These are phyloP conservation scores for Antennarius maculatus DNA, from an alignment of 2,797 vertebrate species.

Conservation along the genomic window DNA sequence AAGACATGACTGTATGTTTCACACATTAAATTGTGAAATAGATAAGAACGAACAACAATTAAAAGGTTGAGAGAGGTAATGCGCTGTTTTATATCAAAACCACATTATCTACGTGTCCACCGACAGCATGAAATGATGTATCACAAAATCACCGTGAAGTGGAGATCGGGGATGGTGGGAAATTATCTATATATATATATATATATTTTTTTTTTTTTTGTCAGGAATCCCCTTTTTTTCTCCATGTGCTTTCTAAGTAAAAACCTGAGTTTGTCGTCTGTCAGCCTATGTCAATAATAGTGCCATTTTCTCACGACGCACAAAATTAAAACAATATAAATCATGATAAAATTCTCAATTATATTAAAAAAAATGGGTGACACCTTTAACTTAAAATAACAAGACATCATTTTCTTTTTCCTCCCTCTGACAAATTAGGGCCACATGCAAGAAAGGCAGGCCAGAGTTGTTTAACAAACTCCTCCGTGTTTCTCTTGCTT, in stretches of 20 bases:
- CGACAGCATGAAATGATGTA: constrained; percentile 80
- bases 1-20: constrained; percentile 82
- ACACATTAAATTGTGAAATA: constrained; percentile 89
- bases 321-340: constrained; percentile 72
- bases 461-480: constrained; percentile 50
- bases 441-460: constrained; percentile 55
- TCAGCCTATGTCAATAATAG: constrained; percentile 79
- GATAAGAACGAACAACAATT: constrained; percentile 84
- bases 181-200: constrained; percentile 31
- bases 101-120: constrained; percentile 76
- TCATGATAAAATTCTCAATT: constrained; percentile 77
- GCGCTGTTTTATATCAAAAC: constrained; percentile 82
- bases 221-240: constrained; percentile 60
- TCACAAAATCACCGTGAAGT: constrained; percentile 81
- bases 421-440: constrained; percentile 47
- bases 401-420: constrained; percentile 30
- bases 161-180: constrained; percentile 52
- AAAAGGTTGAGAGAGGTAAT: constrained; percentile 75
- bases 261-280: constrained; percentile 87
- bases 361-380: constrained; percentile 61
- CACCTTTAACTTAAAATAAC: constrained; percentile 72
- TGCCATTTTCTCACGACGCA: constrained; percentile 80
- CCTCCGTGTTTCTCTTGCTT: constrained; percentile 27
- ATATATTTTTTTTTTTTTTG: too few relatives aligned
- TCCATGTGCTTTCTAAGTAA: constrained; percentile 83